Percentiles rank a stretch among this genome's conserved stretches.
These are phyloP conservation scores for Anthopleura sola DNA, from an alignment of 64 coral and sea anemone species.

Conservation along the genomic window DNA sequence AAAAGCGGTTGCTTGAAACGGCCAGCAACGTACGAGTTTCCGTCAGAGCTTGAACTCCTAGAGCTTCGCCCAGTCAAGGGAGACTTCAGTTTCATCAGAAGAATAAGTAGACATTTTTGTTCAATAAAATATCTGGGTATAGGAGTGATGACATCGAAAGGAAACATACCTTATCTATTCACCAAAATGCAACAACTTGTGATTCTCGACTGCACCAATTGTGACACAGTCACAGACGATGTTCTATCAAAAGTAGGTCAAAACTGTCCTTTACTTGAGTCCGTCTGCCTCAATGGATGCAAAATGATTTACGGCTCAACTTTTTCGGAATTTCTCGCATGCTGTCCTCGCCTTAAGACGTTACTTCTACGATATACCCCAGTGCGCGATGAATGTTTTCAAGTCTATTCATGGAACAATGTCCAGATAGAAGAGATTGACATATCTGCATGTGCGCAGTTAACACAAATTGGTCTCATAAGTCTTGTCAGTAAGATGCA, in stretches of 20 bases:
- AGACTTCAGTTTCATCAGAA: constrained; percentile 81
- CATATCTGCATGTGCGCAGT: constrained; percentile 92
- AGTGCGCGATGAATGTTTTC: constrained; percentile 89
- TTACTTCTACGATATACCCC: constrained; percentile 94
- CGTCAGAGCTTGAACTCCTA: constrained; percentile 84
- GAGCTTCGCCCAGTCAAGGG: constrained; percentile 92
- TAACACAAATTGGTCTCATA: constrained; percentile 78
- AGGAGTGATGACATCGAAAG: constrained; percentile 88
- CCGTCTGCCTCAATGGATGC: constrained; percentile 94
- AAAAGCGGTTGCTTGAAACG: constrained; percentile 60
- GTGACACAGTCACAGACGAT: constrained; percentile 95
- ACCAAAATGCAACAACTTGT: constrained; percentile 90
- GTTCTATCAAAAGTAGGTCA: constrained; percentile 89
- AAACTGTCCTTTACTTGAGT: constrained; percentile 76
- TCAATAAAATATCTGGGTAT: constrained; percentile 88
- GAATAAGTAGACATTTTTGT: constrained; percentile 91
- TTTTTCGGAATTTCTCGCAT: constrained; percentile 76
- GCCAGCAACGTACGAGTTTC: constrained; percentile 73
- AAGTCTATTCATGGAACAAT: constrained; percentile 65
- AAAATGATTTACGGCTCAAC: constrained; percentile 90
- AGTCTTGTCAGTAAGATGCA: constrained; percentile 74
- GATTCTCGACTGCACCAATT: constrained; percentile 95
- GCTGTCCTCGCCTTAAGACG: constrained; percentile 79
- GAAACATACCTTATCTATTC: constrained; percentile 83
- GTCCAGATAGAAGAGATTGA: constrained; percentile 87